Percentiles rank a stretch among this genome's conserved stretches.
These are phyloP conservation scores for Puffinus mauretanicus DNA, from an alignment of 2,113 vertebrate genomes.

Conservation along the genomic window DNA sequence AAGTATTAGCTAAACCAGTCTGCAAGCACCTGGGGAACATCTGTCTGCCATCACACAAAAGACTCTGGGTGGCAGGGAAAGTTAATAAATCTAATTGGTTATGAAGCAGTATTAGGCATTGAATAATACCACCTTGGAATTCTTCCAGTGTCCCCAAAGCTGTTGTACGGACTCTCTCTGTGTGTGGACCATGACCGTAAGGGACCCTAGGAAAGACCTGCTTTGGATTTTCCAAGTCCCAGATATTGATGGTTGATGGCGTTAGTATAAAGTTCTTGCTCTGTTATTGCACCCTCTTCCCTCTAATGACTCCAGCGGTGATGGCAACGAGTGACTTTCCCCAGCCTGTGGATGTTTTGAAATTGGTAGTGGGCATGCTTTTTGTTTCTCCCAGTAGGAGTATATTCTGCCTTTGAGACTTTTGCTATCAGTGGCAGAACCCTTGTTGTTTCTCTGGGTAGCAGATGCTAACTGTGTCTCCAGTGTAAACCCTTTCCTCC, in stretches of 20 bases:
- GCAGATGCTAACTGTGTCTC: not conserved
- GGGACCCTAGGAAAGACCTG: not conserved
- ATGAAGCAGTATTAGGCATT: slow-evolving; percentile 44
- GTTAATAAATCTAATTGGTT: slow-evolving; percentile 63
- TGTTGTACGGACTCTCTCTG: not conserved
- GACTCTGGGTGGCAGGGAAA: slow-evolving; percentile 28
- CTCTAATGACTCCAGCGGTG: not conserved
- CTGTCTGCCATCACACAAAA: slow-evolving; percentile 54
- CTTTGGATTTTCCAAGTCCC: not conserved
- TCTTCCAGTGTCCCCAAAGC: slow-evolving; percentile 4
- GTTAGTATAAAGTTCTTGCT: not conserved
- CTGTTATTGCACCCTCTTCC: not conserved
- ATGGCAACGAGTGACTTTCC: not conserved
- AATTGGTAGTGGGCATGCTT: not conserved
- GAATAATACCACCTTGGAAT: slow-evolving; percentile 29
- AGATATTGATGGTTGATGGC: not conserved
- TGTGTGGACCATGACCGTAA: not conserved
- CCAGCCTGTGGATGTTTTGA: not conserved
- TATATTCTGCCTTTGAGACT: not conserved
- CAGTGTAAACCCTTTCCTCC: not conserved
- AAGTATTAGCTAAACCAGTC: slow-evolving; percentile 23
- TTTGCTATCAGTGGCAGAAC: not conserved
- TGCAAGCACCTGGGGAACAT: slow-evolving; percentile 61
- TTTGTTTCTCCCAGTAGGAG: not conserved
- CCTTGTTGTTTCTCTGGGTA: not conserved